A percentile compares a stretch with the other conserved stretches of the same genome.
These are phyloP conservation scores for Xenopus laevis DNA, from an alignment of 2,113 vertebrate genomes.

Conservation along the genomic window DNA sequence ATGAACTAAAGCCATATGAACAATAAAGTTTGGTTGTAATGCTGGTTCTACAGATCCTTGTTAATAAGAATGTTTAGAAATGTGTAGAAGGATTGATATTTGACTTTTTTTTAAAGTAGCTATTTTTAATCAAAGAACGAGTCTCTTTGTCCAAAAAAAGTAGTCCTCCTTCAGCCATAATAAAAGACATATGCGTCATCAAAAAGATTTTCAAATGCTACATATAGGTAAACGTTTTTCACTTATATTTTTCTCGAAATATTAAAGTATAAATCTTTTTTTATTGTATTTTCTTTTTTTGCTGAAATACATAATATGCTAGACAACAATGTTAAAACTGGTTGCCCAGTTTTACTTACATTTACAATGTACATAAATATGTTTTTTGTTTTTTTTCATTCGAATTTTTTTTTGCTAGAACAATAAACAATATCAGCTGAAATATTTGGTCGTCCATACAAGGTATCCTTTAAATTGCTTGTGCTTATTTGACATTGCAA, in stretches of 20 bases:
- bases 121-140: neutral
- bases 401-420: slow-evolving; percentile 56
- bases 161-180: slow-evolving; percentile 57
- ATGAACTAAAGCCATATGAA: slow-evolving; percentile 53
- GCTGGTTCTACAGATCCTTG: slow-evolving; percentile 52
- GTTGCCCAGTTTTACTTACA: slow-evolving; percentile 75
- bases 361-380: slow-evolving; percentile 71
- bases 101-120: neutral
- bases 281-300: slow-evolving; percentile 48
- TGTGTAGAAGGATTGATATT: neutral
- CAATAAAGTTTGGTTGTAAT: slow-evolving; percentile 60
- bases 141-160: slow-evolving; percentile 22
- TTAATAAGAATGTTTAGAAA: slow-evolving; percentile 53
- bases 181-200: slow-evolving; percentile 59
- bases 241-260: slow-evolving; percentile 62
- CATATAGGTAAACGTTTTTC: slow-evolving; percentile 67
- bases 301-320: slow-evolving; percentile 67
- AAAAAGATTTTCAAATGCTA: slow-evolving; percentile 66
- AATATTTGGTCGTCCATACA: slow-evolving; percentile 62
- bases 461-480: slow-evolving; percentile 64
- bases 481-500: slow-evolving; percentile 71
- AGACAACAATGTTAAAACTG: slow-evolving; percentile 71
- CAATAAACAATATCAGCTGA: slow-evolving; percentile 68
- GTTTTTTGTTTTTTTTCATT: slow-evolving; percentile 52
- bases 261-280: slow-evolving; percentile 62